Evolutionary conservation across 2,888 invertebrate species (phyloP), one percentile per base, ranked within the genome.

Genomic region (Ochropacha duplaris): DNA sequence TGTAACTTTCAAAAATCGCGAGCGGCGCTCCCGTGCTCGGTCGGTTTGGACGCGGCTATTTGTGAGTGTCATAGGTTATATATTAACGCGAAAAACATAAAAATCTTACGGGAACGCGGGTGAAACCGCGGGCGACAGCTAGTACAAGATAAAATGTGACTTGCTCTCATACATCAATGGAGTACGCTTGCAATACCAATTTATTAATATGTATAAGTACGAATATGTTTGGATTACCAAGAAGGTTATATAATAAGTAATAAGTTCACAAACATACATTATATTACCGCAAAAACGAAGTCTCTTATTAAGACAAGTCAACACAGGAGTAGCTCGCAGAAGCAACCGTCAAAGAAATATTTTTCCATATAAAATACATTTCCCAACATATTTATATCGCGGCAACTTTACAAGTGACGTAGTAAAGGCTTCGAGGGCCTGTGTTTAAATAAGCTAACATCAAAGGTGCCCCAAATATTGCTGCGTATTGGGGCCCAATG

Each of bases 371-470:
- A 67, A 61, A 66, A 67, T 59, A 72, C 69, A 68, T 74, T 65
- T 69, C 66, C 61, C 59, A 69, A 70, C 67, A 72, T 69, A 76
- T 52, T 52, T 52, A 52, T 69, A 69, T 71, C 57, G 68, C 64
- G 61, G 67, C 62, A 75, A 79, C 82, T 75, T 79, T 79, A 74
- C 65, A 72, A 77, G 80, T 74, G 83, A 83, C 81, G 81, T 82
- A 84, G 86, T 85, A 86, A 87, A 83, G 80, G 76, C 68, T 68
- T 71, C 74, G 72, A n/a, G 78, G 73, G 79, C 82, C 84, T 83
- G 83, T 86, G 86, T 88, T 86, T 85, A 87, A 87, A 87, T 84
- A 88, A 86, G 79, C 83, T 74, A 68, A 86, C 87, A 85, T 89
- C 88, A 89, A 89, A 89, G 86, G 82, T 78, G 66, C 66, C 73